Conservation (phyloP, 1,140 invertebrate species). For the Amphibalanus amphitrite region DNA sequence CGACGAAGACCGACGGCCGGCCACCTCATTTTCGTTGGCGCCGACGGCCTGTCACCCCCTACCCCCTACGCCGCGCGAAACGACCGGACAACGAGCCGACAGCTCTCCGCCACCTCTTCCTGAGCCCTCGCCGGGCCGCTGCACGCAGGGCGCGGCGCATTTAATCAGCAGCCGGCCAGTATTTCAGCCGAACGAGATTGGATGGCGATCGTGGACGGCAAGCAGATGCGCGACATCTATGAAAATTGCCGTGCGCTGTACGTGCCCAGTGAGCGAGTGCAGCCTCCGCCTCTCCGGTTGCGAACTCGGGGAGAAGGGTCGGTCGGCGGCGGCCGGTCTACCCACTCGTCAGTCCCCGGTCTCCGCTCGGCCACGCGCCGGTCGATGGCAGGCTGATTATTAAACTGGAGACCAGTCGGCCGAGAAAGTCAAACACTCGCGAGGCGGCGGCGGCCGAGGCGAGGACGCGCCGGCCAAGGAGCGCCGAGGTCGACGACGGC, state of each 20-base stretch:
- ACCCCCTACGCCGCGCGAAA: too few species aligned
- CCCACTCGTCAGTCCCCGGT: neutral
- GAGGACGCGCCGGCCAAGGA: too few species aligned
- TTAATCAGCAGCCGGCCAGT: neutral
- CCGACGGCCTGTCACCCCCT: too few species aligned
- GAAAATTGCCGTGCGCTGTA: neutral
- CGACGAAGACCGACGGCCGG: too few species aligned
- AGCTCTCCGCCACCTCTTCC: too few species aligned
- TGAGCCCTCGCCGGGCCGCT: too few species aligned
- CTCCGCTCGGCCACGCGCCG: neutral
- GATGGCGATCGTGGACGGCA: neutral
- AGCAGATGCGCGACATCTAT: neutral
- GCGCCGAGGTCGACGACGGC: neutral
- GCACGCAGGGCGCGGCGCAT: neutral
- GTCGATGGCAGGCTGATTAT: neutral
- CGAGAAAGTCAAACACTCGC: neutral
- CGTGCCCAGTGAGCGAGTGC: neutral
- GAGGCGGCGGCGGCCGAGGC: too few species aligned
- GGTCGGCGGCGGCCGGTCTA: too few species aligned
- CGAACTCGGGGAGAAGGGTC: neutral
- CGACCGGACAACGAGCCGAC: too few species aligned
- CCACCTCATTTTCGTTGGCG: too few species aligned
- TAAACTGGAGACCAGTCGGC: neutral
- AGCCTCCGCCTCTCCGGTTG: neutral
- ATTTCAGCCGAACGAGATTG: neutral